Conservation (phyloP, 2,888 invertebrate species). For the Drosophila mercatorum region DNA sequence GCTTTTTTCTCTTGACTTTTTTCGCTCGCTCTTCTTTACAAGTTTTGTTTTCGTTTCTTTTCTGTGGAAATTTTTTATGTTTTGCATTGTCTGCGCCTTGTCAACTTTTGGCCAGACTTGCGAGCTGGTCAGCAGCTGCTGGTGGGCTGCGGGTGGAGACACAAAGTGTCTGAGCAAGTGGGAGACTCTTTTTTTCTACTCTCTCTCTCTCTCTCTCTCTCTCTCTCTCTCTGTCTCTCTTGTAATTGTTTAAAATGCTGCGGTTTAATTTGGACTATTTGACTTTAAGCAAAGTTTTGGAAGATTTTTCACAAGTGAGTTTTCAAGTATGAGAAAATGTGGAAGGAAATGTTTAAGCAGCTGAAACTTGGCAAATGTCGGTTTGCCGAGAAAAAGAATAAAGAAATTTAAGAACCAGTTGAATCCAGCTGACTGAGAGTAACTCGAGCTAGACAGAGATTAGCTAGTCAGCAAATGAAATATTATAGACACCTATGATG, state of each 20-base stretch:
- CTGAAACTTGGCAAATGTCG: neutral
- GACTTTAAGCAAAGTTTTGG: constrained; percentile 28
- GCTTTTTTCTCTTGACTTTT: constrained; percentile 17
- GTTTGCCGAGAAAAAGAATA: neutral
- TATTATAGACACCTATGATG: too few relatives aligned
- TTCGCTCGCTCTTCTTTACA: constrained; percentile 48
- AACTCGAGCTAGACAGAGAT: neutral
- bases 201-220: neutral
- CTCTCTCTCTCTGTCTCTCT: constrained; percentile 4
- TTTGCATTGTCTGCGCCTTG: constrained; percentile 66
- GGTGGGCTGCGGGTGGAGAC: neutral
- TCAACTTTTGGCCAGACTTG: constrained; percentile 70
- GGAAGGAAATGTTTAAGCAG: neutral
- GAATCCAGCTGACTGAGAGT: neutral
- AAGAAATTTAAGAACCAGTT: neutral
- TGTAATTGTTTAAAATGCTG: constrained; percentile 41
- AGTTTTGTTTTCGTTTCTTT: constrained; percentile 55
- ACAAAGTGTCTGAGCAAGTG: constrained; percentile 33
- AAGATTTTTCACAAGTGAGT: neutral
- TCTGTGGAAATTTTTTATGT: constrained; percentile 20
- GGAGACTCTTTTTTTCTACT: constrained; percentile 21
- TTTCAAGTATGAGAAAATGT: neutral
- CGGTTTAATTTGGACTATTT: constrained; percentile 34
- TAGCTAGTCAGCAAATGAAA: neutral
- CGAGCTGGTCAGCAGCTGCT: constrained; percentile 50